These are phyloP conservation scores for Leptinotarsa defecta DNA, from an alignment of 1,140 invertebrate genomes.

Conservation along the genomic window DNA sequence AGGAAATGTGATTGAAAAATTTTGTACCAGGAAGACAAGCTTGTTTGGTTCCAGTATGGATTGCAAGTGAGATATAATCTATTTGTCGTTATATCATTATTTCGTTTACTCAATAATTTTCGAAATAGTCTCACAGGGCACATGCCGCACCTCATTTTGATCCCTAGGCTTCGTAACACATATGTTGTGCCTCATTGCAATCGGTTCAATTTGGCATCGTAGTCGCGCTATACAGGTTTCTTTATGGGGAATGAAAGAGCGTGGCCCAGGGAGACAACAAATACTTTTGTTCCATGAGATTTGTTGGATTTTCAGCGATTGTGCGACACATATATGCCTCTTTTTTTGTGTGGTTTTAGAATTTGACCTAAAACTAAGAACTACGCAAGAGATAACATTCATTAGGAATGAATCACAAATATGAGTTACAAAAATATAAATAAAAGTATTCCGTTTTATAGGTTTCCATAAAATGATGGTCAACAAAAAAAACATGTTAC, in stretches of 20 bases:
- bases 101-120: no score
- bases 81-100: no score
- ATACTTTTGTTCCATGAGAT: neutral
- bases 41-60: no score
- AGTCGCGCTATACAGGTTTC: neutral
- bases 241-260: neutral
- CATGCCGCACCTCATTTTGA: neutral
- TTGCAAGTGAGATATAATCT: no score
- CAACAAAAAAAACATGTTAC: neutral
- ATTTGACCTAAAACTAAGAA: neutral
- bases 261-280: neutral
- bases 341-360: neutral
- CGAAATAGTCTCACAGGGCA: no score
- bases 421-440: no score
- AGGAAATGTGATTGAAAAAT: no score
- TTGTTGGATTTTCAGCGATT: neutral
- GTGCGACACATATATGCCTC: neutral
- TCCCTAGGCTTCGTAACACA: neutral
- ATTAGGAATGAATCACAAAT: no score
- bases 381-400: no score
- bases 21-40: no score
- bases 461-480: neutral
- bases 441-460: neutral
- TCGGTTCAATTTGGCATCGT: no score
- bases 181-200: neutral